Conservation (phyloP, 92 coral and sea anemone species). For the Zoanthus sociatus region DNA sequence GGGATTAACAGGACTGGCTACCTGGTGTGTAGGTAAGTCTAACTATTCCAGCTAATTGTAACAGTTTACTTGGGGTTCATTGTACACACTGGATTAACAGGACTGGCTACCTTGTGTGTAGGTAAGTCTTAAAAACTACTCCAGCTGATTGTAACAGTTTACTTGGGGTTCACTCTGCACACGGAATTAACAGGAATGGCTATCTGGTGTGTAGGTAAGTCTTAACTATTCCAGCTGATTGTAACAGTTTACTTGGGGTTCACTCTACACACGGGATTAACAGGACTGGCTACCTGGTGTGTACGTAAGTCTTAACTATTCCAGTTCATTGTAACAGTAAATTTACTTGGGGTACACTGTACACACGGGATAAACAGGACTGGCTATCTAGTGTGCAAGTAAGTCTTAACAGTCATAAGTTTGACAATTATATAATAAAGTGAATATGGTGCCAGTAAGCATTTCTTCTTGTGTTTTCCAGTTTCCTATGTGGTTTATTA, state of each 20-base stretch:
- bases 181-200: slow-evolving; percentile 94
- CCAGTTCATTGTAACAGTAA: slow-evolving; percentile 55
- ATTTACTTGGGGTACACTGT: slow-evolving; percentile 90
- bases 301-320: slow-evolving; percentile 70
- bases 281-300: slow-evolving; percentile 94
- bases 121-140: slow-evolving; percentile 68
- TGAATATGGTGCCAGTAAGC: no score
- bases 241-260: slow-evolving; percentile 80
- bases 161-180: slow-evolving; percentile 94
- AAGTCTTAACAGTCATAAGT: slow-evolving; percentile 10
- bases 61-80: slow-evolving; percentile 84
- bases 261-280: slow-evolving; percentile 96
- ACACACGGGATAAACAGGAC: slow-evolving; percentile 95
- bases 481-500: no score
- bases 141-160: slow-evolving; percentile 54
- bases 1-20: slow-evolving; percentile 96
- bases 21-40: slow-evolving; percentile 88
- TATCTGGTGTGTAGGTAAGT: slow-evolving; percentile 93
- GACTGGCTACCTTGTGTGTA: slow-evolving; percentile 93
- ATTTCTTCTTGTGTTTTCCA: no score
- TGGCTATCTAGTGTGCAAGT: slow-evolving; percentile 96
- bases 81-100: slow-evolving; percentile 96
- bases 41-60: slow-evolving; percentile 40
- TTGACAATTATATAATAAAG: background rate
- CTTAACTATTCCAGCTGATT: slow-evolving; percentile 12